A percentile compares a stretch with the other conserved stretches of the same genome.
Conservation (phyloP, 92 coral and sea anemone species). For the Porites divaricata region DNA sequence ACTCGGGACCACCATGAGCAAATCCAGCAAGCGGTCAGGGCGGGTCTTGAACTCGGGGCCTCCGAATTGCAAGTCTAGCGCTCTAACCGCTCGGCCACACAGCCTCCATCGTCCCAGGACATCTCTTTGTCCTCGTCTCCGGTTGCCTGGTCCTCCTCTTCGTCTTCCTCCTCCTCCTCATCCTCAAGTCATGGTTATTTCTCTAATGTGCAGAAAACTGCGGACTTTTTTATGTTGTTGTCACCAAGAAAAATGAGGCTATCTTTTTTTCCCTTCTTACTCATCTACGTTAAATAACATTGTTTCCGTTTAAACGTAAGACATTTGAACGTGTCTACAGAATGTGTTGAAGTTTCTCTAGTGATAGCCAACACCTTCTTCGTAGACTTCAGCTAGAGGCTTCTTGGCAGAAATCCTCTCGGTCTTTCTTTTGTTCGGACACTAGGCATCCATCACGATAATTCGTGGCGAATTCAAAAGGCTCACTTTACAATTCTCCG, state of each 20-base stretch:
- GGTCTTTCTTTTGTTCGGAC: no score
- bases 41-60: no score
- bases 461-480: no score
- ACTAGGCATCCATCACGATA: no score
- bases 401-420: no score
- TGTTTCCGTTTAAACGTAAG: neutral
- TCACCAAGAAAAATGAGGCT: neutral
- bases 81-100: no score
- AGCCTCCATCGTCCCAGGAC: neutral
- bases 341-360: neutral
- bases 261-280: neutral
- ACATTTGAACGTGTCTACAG: neutral
- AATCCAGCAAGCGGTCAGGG: no score
- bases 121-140: neutral
- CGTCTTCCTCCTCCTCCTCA: neutral
- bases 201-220: neutral
- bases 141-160: neutral
- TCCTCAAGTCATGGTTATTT: neutral
- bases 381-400: no score
- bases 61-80: no score
- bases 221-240: neutral
- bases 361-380: neutral
- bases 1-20: no score
- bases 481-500: no score
- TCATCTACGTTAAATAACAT: neutral